A percentile compares a stretch with the other conserved stretches of the same genome.
Evolutionary conservation across 2,113 vertebrate genomes (phyloP).

Genomic region (Istiophorus platypterus): DNA sequence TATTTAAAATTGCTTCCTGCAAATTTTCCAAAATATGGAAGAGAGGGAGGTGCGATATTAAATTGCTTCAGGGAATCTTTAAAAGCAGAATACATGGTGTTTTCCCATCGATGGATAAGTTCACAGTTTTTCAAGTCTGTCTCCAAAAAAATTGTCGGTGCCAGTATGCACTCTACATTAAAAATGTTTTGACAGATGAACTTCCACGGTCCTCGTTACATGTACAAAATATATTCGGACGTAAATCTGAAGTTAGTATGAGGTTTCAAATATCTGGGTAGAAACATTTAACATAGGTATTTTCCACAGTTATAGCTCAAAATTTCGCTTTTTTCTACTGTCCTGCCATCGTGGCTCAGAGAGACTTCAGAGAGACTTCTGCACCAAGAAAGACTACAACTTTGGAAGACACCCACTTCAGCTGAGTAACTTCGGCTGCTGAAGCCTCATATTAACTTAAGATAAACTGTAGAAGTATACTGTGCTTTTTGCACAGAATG

Average conservation of each 20-base stretch:
- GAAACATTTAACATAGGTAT: not conserved
- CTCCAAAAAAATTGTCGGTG: not conserved
- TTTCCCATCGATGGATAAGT: not conserved
- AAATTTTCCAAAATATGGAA: not conserved
- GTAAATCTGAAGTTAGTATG: not conserved
- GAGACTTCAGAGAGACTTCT: no score
- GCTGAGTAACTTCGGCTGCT: not conserved
- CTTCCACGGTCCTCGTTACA: not conserved
- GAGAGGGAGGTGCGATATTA: accelerated
- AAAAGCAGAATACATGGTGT: not conserved
- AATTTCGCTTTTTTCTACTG: not conserved
- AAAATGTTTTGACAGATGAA: not conserved
- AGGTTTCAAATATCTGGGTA: not conserved
- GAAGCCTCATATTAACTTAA: no score
- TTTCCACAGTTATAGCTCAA: no score
- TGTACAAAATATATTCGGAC: not conserved
- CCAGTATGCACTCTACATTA: not conserved
- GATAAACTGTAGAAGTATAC: no score
- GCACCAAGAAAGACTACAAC: no score
- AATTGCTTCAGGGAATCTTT: not conserved
- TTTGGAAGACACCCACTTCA: not conserved
- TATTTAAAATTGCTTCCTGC: accelerated
- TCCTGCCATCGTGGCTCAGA: not conserved
- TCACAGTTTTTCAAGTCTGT: not conserved
- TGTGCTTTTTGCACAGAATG: not conserved